Conservation (phyloP, 2,888 invertebrate species). For the Mantis religiosa region DNA sequence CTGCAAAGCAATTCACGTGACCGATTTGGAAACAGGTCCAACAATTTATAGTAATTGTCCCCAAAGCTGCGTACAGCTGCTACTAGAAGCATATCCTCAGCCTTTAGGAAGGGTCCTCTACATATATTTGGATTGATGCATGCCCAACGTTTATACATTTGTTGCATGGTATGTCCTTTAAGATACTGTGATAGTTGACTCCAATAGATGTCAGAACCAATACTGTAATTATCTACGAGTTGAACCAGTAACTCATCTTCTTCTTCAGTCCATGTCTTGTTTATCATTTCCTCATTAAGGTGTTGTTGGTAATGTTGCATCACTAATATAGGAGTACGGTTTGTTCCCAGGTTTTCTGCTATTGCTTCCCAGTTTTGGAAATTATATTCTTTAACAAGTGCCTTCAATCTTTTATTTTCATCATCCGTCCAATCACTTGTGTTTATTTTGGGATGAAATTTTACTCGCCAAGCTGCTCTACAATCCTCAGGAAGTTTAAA, state of each 20-base stretch:
- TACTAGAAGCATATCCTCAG: conserved; percentile 64
- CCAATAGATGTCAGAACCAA: conserved; percentile 72
- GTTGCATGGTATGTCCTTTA: conserved; percentile 58
- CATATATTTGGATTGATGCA: conserved; percentile 48
- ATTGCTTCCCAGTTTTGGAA: too few species aligned
- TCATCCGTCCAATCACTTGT: neutral
- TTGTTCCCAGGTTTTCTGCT: conserved; percentile 48
- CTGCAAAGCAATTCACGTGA: conserved; percentile 58
- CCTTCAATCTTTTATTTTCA: too few species aligned
- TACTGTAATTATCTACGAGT: conserved; percentile 58
- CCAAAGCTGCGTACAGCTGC: conserved; percentile 59
- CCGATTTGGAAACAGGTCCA: too few species aligned
- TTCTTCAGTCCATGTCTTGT: conserved; percentile 57
- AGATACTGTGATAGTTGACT: conserved; percentile 60
- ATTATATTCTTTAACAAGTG: too few species aligned
- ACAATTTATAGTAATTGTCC: too few species aligned
- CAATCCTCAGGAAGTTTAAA: conserved; percentile 1
- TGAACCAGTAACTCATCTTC: conserved; percentile 64
- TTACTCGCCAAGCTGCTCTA: neutral
- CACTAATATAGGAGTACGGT: conserved; percentile 42
- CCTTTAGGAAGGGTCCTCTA: conserved; percentile 60
- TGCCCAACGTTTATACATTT: conserved; percentile 59
- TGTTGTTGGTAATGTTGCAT: conserved; percentile 55
- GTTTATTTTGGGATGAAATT: conserved; percentile 6
- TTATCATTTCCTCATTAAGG: conserved; percentile 38